Conservation (phyloP, 2,797 vertebrate species). For the Neosilurus hyrtlii region DNA sequence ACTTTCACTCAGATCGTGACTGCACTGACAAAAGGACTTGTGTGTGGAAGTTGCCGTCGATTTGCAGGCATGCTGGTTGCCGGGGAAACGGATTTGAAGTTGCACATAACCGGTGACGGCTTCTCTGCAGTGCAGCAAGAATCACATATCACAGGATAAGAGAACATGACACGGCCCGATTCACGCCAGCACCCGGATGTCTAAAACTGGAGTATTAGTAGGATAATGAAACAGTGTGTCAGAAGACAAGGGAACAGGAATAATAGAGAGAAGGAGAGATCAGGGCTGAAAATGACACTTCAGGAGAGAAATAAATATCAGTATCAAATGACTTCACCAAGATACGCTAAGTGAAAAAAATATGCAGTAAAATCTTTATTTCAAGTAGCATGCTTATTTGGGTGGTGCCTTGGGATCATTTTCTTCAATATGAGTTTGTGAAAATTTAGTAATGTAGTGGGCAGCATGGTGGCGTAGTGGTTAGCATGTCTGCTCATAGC, state of each 20-base stretch:
- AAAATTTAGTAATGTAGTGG: not conserved
- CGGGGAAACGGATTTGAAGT: conserved; percentile 77
- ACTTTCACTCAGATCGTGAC: conserved; percentile 71
- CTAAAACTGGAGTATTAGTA: conserved; percentile 17
- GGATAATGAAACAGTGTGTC: not conserved
- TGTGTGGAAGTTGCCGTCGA: conserved; percentile 74
- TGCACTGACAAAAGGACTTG: conserved; percentile 77
- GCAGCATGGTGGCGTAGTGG: too few species aligned
- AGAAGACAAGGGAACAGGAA: not conserved
- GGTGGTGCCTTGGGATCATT: not conserved
- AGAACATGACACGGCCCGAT: conserved; percentile 35
- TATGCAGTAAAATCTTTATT: not conserved
- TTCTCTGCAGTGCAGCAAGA: conserved; percentile 79
- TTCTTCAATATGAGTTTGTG: not conserved
- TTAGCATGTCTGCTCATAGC: too few species aligned
- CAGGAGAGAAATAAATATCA: not conserved
- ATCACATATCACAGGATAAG: conserved; percentile 42
- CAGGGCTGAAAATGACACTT: not conserved
- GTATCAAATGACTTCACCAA: not conserved
- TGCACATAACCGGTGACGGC: conserved; percentile 69
- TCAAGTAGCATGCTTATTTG: not conserved
- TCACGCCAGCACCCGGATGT: conserved; percentile 30
- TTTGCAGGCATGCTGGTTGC: conserved; percentile 81
- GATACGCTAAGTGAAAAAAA: not conserved
- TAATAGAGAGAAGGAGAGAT: not conserved